Evolutionary conservation across 1,140 invertebrate genomes (phyloP).

Genomic region (Caerostris extrusa): DNA sequence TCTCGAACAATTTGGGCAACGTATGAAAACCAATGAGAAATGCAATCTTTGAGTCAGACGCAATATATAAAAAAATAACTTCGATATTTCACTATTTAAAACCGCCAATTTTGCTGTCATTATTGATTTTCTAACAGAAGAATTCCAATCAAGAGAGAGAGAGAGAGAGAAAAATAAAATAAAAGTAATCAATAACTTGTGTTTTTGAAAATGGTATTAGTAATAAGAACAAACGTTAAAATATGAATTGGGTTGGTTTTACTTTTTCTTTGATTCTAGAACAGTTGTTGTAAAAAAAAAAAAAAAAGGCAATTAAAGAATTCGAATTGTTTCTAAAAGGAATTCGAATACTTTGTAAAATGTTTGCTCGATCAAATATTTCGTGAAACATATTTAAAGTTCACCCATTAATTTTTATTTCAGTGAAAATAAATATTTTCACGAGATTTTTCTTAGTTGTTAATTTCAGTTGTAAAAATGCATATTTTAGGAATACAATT

Average conservation of each 20-base stretch:
- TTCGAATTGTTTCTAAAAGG: background rate
- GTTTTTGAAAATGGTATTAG: background rate
- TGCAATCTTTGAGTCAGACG: background rate
- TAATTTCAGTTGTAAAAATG: no score
- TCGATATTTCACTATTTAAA: conserved; percentile 33
- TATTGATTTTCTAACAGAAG: background rate
- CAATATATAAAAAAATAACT: background rate
- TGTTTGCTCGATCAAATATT: background rate
- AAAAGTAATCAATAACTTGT: background rate
- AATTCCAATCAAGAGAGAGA: background rate
- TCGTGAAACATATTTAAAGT: background rate
- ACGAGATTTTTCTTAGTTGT: no score
- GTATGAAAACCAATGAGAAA: conserved; percentile 31
- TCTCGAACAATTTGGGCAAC: background rate
- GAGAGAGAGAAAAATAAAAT: background rate
- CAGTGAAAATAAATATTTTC: no score
- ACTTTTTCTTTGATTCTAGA: background rate
- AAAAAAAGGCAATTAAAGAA: background rate
- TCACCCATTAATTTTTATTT: background rate
- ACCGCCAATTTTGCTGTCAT: background rate
- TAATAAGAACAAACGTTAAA: background rate
- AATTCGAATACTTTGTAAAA: background rate
- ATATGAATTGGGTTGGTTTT: background rate
- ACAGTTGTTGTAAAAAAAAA: no score
- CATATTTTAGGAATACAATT: no score